Percentiles rank a stretch among this genome's conserved stretches.
phyloP scores from a whole-genome alignment of 2,113 vertebrate genomes.

The Cisticola juncidis region DNA sequence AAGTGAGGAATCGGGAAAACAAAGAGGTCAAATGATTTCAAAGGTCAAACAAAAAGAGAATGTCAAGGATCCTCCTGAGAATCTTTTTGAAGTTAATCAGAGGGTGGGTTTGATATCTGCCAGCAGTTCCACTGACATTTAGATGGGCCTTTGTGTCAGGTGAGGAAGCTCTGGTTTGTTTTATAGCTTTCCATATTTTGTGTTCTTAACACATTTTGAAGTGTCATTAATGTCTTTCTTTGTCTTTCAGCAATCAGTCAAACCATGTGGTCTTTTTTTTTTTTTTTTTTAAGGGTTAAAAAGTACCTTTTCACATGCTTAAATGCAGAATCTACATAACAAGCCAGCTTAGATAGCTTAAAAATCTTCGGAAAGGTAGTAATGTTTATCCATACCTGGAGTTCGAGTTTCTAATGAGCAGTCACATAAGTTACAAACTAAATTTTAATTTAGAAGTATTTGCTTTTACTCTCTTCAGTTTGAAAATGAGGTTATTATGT shows the following conservation, averaged over 20 bases:
- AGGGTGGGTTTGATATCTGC: not conserved
- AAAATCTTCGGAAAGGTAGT: not conserved
- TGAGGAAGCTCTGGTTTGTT: not conserved
- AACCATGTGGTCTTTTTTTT: not conserved
- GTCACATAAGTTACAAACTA: not conserved
- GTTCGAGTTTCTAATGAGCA: not conserved
- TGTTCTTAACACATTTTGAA: not conserved
- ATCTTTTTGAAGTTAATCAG: not conserved
- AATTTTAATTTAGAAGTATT: not conserved
- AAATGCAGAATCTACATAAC: rapidly evolving
- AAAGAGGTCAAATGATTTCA: not conserved
- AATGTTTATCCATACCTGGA: not conserved
- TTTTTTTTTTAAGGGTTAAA: not conserved
- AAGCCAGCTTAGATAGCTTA: not conserved
- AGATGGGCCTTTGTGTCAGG: not conserved
- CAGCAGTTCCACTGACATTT: slow-evolving; percentile 1
- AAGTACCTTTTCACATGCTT: not conserved
- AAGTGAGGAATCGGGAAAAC: not conserved
- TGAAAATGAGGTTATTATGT: not conserved
- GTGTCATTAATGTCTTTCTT: not conserved
- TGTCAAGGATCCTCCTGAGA: not conserved
- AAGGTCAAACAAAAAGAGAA: slow-evolving; percentile 14
- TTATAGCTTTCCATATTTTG: not conserved
- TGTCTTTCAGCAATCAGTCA: not conserved
- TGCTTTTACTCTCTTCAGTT: not conserved